These are phyloP conservation scores for Sinosuthora webbiana DNA, from an alignment of 2,113 vertebrate genomes.

Conservation along the genomic window DNA sequence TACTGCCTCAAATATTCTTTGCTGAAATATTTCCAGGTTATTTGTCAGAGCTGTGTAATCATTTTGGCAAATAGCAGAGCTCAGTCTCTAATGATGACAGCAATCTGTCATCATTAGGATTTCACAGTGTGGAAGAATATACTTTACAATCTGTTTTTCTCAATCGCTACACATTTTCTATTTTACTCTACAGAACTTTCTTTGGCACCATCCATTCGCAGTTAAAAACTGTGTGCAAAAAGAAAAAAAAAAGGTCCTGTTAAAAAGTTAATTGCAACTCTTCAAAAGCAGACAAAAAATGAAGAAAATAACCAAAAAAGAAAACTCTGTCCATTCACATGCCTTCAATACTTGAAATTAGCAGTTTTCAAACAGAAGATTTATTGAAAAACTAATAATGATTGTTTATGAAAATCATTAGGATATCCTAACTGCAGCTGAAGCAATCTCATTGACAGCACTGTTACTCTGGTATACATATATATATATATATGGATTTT, in stretches of 20 bases:
- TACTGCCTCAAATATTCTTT: constrained; percentile 3
- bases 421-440: neutral
- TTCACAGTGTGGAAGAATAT: constrained; percentile 15
- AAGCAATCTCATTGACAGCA: neutral
- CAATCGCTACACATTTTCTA: neutral
- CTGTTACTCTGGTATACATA: neutral
- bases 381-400: neutral
- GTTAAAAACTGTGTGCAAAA: neutral
- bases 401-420: neutral
- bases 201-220: neutral
- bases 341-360: neutral
- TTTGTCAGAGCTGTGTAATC: constrained; percentile 36
- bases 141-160: constrained; percentile 51
- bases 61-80: constrained; percentile 50
- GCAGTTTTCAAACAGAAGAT: neutral
- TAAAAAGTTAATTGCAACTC: neutral
- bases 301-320: rapidly evolving
- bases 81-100: constrained; percentile 45
- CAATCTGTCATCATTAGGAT: constrained; percentile 53
- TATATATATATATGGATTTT: neutral
- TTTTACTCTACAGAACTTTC: neutral
- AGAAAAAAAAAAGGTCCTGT: neutral
- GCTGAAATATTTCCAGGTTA: constrained; percentile 23
- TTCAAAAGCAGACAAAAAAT: neutral
- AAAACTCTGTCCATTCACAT: neutral